Evolutionary conservation across 2,888 invertebrate species (phyloP), one percentile per base, ranked within the genome.

Genomic region (Maniola hyperantus): DNA sequence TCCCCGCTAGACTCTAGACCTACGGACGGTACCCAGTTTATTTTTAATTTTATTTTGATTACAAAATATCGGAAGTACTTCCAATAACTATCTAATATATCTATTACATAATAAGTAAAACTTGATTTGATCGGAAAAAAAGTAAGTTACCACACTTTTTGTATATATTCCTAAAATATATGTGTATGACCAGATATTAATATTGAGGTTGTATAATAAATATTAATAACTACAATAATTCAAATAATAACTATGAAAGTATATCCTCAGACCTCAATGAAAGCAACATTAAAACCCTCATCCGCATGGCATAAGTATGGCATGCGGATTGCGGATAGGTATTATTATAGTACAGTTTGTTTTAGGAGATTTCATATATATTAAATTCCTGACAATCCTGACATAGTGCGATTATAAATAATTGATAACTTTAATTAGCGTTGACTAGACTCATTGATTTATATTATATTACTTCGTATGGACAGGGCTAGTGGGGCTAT

Each of bases 341-440:
- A n/a, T n/a, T n/a, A 36, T 46, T 15, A 36, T 6, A n/a, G 36
- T 15, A 20, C 18, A 50, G 18, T 6, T 55, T 20, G 10, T 20
- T 60, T 62, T 51, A 51, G 51, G 61, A 33, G 15, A 54, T 61
- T 39, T 55, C 48, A 55, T 10, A 46, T 50, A 26, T 48, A 51
- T n/a, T 59, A 34, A 51, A 58, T 62, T 58, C 44, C 58, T 44
- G n/a, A 58, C 58, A 44, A 2, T 2, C 26, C 26, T 58, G n/a
- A n/a, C n/a, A n/a, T n/a, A 26, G 44, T 7, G 26, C 13, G 13
- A 44, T 44, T 26, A n/a, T 46, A 59, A 58, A 46, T 48, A n/a
- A 46, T 46, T 66, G 18, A 66, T 57, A 60, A 61, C 57, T 20
- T 59, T 64, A 67, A 67, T 60, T 53, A 64, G 15, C 26, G 33